phyloP scores from a whole-genome alignment of 2,797 vertebrate species.

The Cyprinella venusta region DNA sequence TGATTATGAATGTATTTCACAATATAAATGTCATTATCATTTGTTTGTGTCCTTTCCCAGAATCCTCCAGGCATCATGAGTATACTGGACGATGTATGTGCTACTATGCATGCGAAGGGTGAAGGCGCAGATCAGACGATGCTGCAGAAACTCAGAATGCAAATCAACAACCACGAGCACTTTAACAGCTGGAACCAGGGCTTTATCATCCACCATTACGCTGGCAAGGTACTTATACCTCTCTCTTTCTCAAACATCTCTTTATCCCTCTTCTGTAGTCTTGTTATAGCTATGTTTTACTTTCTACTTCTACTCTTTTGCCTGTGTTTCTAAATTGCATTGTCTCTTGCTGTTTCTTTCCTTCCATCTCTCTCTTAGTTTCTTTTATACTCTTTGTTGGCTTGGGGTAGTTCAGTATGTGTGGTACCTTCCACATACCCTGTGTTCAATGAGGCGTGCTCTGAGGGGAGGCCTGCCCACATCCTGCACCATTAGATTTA shows the following conservation, averaged over 20 bases:
- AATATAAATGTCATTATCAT: not conserved
- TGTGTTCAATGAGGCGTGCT: conserved; percentile 71
- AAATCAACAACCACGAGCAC: conserved; percentile 94
- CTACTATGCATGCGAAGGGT: conserved; percentile 97
- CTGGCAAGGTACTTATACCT: conserved; percentile 86
- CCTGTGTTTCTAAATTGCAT: not conserved
- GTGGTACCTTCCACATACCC: conserved; percentile 63
- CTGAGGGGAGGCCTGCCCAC: conserved; percentile 61
- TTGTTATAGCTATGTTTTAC: conserved; percentile 35
- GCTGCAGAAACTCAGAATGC: conserved; percentile 94
- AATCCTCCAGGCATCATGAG: conserved; percentile 97
- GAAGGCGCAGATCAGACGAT: conserved; percentile 97
- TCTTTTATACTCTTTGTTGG: conserved; percentile 23
- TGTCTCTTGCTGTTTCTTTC: not conserved
- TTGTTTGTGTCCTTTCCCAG: conserved; percentile 67
- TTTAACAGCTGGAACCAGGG: conserved; percentile 99
- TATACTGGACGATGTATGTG: conserved; percentile 96
- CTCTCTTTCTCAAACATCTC: not conserved
- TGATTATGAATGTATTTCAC: not conserved
- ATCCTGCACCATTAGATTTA: conserved; percentile 52
- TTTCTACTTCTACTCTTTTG: not conserved
- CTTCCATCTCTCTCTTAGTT: not conserved
- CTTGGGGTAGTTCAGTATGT: conserved; percentile 59
- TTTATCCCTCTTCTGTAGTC: conserved; percentile 11
- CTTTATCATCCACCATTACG: conserved; percentile 98